Evolutionary conservation across 2,888 invertebrate species (phyloP).

Genomic region (Anoplius nigerrimus): DNA sequence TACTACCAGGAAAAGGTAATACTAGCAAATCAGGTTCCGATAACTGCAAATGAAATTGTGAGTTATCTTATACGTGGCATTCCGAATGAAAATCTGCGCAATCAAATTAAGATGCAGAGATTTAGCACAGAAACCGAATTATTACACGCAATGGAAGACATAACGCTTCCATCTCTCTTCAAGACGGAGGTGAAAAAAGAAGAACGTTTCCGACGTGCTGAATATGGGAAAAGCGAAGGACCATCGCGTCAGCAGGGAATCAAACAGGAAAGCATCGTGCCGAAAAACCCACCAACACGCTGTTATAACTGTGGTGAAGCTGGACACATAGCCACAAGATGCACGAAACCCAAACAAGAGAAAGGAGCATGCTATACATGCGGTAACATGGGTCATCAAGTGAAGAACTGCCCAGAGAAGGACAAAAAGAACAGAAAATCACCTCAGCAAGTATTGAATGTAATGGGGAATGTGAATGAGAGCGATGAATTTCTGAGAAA

Average conservation of each 20-base stretch:
- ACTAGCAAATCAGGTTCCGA: background rate
- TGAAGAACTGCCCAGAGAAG: constrained; percentile 24
- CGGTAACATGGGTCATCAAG: constrained; percentile 18
- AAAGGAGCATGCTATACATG: constrained; percentile 26
- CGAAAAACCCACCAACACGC: background rate
- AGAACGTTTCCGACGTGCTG: background rate
- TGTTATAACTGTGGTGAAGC: constrained; percentile 5
- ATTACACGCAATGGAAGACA: background rate
- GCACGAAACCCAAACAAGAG: constrained; percentile 12
- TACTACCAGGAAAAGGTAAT: background rate
- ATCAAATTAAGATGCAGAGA: background rate
- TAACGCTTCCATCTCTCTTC: background rate
- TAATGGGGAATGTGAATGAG: background rate
- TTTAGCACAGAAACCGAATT: background rate
- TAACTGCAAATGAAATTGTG: background rate
- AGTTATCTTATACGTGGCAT: background rate
- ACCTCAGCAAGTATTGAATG: background rate
- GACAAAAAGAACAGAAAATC: background rate
- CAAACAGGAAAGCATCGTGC: background rate
- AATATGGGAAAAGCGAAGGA: background rate
- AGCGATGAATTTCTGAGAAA: background rate
- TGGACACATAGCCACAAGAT: background rate
- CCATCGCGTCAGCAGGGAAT: background rate
- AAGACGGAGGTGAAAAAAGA: background rate
- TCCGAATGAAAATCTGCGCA: background rate